Conservation (phyloP, 2,888 invertebrate genomes). For the Clistopyga incitator region DNA sequence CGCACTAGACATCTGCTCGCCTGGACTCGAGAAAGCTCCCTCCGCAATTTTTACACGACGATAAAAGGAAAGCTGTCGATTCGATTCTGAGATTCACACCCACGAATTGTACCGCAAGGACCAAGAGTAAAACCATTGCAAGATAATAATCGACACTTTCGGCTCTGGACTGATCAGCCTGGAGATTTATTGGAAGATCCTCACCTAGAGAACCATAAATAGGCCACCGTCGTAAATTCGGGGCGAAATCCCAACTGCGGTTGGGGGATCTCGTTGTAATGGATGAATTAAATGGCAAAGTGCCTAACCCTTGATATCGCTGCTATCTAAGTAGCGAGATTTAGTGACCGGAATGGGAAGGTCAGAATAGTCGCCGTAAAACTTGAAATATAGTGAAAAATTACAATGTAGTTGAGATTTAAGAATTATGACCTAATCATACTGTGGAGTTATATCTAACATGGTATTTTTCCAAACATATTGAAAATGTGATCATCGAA, state of each 20-base stretch:
- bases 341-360: not conserved
- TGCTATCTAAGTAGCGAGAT: not conserved
- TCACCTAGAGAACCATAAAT: constrained; percentile 32
- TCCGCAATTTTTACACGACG: constrained; percentile 34
- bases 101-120: constrained; percentile 43
- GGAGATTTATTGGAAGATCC: constrained; percentile 39
- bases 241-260: constrained; percentile 8
- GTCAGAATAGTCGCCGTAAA: not conserved
- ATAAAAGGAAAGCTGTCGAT: constrained; percentile 16
- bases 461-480: not conserved
- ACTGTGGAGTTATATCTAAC: not conserved
- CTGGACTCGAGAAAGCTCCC: not conserved
- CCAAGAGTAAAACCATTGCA: constrained; percentile 46
- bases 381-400: not conserved
- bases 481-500: too few relatives aligned
- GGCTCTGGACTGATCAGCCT: constrained; percentile 25
- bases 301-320: constrained; percentile 7
- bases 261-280: not conserved
- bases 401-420: not conserved
- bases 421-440: not conserved
- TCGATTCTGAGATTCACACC: not conserved
- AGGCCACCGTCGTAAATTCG: constrained; percentile 38
- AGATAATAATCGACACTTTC: constrained; percentile 57
- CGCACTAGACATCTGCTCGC: constrained; percentile 19
- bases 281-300: constrained; percentile 43